Evolutionary conservation across 1,140 invertebrate genomes (phyloP).

Genomic region (Mylabris phalerata): DNA sequence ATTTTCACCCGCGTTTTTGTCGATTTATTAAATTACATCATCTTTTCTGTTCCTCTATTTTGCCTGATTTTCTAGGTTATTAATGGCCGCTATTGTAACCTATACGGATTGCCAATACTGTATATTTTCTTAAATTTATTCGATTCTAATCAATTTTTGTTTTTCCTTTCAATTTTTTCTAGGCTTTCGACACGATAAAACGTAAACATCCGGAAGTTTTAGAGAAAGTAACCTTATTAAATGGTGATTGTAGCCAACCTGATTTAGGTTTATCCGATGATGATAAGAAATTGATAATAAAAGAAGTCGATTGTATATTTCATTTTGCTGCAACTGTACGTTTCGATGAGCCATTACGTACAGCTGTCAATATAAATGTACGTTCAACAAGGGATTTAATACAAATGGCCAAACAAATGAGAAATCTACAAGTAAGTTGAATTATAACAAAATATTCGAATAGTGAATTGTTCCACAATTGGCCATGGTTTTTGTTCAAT

Average conservation of each 20-base stretch:
- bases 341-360: constrained; percentile 61
- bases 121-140: background rate
- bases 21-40: no score
- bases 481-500: no score
- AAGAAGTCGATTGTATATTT: constrained; percentile 49
- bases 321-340: constrained; percentile 62
- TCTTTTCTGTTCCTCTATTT: no score
- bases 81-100: no score
- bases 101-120: background rate
- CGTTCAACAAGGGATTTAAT: constrained; percentile 55
- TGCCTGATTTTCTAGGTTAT: no score
- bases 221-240: constrained; percentile 53
- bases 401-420: constrained; percentile 56
- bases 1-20: no score
- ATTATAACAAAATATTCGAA: constrained; percentile 53
- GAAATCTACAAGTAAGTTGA: constrained; percentile 47
- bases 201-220: constrained; percentile 50
- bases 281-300: constrained; percentile 51
- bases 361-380: constrained; percentile 60
- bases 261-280: constrained; percentile 52
- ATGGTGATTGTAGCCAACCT: constrained; percentile 55
- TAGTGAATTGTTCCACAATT: constrained; percentile 32
- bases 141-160: background rate
- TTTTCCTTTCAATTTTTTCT: background rate
- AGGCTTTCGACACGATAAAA: constrained; percentile 13